A percentile compares a stretch with the other conserved stretches of the same genome.
Evolutionary conservation across 2,797 vertebrate genomes (phyloP).

Genomic region (Myotis myotis): DNA sequence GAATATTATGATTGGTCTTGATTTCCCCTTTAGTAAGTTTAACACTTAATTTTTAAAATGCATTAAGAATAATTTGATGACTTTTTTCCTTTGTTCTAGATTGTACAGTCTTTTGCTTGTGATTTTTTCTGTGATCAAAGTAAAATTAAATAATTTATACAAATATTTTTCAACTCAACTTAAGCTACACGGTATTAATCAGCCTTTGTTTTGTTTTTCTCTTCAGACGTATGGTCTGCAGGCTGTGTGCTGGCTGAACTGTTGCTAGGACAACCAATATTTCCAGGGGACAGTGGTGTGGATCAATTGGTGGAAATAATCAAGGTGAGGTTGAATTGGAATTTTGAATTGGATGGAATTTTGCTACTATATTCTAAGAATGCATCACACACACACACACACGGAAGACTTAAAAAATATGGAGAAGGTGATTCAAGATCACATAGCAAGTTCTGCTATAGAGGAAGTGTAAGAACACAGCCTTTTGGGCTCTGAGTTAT

Average conservation of each 20-base stretch:
- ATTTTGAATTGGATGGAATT: slow-evolving; percentile 49
- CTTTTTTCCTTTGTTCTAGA: background rate
- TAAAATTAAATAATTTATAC: slow-evolving; percentile 41
- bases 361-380: background rate
- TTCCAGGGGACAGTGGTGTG: slow-evolving; percentile 98
- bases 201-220: slow-evolving; percentile 43
- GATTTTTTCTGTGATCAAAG: background rate
- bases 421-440: background rate
- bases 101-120: background rate
- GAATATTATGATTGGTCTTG: background rate
- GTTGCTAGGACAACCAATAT: slow-evolving; percentile 99
- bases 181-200: slow-evolving; percentile 4
- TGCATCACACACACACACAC: background rate
- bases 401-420: background rate
- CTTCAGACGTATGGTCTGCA: slow-evolving; percentile 97
- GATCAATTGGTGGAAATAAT: slow-evolving; percentile 99
- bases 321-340: slow-evolving; percentile 88
- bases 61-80: slow-evolving; percentile 1
- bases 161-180: background rate
- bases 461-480: background rate
- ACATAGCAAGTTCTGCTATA: background rate
- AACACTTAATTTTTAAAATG: slow-evolving; percentile 12
- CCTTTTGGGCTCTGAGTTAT: background rate
- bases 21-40: slow-evolving; percentile 42
- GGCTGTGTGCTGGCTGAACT: slow-evolving; percentile 98